Percentiles rank a stretch among this genome's conserved stretches.
These are phyloP conservation scores for Zele albiditarsus DNA, from an alignment of 2,888 invertebrate species.

Conservation along the genomic window DNA sequence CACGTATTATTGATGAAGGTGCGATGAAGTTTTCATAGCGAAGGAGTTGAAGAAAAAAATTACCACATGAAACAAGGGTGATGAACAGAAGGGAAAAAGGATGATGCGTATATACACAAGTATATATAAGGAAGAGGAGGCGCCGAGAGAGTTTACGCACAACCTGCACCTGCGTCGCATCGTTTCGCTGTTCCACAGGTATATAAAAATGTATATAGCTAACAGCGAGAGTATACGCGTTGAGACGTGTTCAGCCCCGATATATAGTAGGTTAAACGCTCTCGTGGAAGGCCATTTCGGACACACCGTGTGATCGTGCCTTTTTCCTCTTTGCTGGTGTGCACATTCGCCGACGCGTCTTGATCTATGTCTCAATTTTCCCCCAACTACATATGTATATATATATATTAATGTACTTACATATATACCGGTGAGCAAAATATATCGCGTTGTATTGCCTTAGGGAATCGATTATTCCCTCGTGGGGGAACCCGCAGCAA, in stretches of 20 bases:
- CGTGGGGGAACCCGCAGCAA: constrained; percentile 45
- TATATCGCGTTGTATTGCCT: constrained; percentile 39
- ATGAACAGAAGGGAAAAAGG: neutral
- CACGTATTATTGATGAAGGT: constrained; percentile 21
- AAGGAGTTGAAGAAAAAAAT: neutral
- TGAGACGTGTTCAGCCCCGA: constrained; percentile 13
- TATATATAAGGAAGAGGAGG: constrained; percentile 5
- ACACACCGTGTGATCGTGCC: constrained; percentile 40
- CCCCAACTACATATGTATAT: neutral
- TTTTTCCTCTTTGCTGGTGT: constrained; percentile 30
- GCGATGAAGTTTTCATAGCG: constrained; percentile 20
- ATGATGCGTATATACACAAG: neutral
- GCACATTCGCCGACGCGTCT: constrained; percentile 42
- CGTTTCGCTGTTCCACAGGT: constrained; percentile 1
- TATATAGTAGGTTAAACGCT: constrained; percentile 37
- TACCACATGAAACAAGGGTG: neutral
- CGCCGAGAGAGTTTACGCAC: neutral
- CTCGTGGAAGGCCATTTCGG: constrained; percentile 46
- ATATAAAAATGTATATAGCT: constrained; percentile 19
- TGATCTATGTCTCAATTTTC: constrained; percentile 55
- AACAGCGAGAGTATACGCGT: neutral
- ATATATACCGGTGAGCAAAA: constrained; percentile 24
- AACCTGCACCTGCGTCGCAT: constrained; percentile 34
- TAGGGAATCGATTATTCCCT: constrained; percentile 52
- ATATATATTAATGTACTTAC: constrained; percentile 37